Conservation (phyloP, 2,888 invertebrate genomes). For the Rhingia rostrata region DNA sequence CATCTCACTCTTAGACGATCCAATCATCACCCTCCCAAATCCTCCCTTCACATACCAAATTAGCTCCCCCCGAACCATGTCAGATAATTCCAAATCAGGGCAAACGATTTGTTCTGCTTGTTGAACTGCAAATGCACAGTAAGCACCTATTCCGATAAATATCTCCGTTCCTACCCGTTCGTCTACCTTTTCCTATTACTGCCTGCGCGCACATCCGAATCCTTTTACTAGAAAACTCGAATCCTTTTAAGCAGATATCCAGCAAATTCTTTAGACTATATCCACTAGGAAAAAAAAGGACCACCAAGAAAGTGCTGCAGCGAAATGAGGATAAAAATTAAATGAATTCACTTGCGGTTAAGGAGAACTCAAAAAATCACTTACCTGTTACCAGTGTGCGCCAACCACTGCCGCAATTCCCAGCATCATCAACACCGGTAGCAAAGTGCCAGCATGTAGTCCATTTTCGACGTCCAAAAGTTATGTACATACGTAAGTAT, state of each 20-base stretch:
- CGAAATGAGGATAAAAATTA: slow-evolving; percentile 19
- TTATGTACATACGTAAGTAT: neutral
- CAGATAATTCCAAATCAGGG: slow-evolving; percentile 62
- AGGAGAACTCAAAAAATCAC: slow-evolving; percentile 58
- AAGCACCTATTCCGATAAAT: slow-evolving; percentile 69
- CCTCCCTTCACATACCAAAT: neutral
- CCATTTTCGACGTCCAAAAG: slow-evolving; percentile 21
- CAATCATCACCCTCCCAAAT: neutral
- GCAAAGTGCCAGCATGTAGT: slow-evolving; percentile 19
- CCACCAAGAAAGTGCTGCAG: neutral
- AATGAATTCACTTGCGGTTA: slow-evolving; percentile 45
- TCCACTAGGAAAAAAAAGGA: neutral
- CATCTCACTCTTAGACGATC: neutral
- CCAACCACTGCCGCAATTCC: slow-evolving; percentile 21
- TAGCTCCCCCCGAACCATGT: slow-evolving; percentile 24
- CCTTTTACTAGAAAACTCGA: slow-evolving; percentile 7
- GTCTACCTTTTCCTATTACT: neutral
- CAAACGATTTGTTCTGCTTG: slow-evolving; percentile 69
- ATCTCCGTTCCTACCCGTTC: slow-evolving; percentile 1
- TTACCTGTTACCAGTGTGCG: slow-evolving; percentile 62
- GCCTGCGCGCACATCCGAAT: slow-evolving; percentile 1
- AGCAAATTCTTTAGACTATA: neutral
- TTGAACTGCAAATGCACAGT: slow-evolving; percentile 67
- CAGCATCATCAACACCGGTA: slow-evolving; percentile 43
- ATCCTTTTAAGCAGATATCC: slow-evolving; percentile 2